These are phyloP conservation scores for Galagoides demidoff DNA, from an alignment of 2,797 vertebrate genomes.

Conservation along the genomic window DNA sequence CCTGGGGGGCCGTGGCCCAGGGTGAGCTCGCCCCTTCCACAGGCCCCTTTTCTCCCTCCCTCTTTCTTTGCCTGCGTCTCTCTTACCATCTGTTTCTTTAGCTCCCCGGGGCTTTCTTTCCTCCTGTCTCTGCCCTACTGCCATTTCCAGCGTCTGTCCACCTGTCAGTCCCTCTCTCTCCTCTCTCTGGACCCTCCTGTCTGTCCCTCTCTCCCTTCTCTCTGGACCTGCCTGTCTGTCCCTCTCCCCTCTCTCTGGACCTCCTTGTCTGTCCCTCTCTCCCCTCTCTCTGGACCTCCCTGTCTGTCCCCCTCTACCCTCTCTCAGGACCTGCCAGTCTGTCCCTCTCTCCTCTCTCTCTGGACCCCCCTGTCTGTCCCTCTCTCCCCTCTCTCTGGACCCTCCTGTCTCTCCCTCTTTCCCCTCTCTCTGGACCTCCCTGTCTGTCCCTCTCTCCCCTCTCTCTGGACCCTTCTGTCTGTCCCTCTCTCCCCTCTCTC, in stretches of 20 bases:
- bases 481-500: no score
- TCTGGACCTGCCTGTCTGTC: not conserved
- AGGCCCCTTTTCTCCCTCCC: no score
- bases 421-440: not conserved
- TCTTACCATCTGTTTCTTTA: not conserved
- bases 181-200: not conserved
- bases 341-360: not conserved
- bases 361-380: not conserved
- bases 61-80: not conserved
- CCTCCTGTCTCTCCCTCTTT: not conserved
- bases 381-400: not conserved
- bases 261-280: no score
- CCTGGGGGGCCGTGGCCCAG: accelerated
- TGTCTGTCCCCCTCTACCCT: slow-evolving; percentile 21
- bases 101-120: not conserved
- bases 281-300: not conserved
- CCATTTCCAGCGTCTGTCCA: not conserved
- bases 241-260: not conserved
- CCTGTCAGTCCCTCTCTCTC: not conserved
- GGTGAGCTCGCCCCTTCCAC: accelerated
- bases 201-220: not conserved
- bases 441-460: no score
- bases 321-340: not conserved
- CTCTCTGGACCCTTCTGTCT: not conserved
- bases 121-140: not conserved